Percentiles rank a stretch among this genome's conserved stretches.
phyloP scores from a whole-genome alignment of 2,113 vertebrate genomes.

The Heterotis niloticus region DNA sequence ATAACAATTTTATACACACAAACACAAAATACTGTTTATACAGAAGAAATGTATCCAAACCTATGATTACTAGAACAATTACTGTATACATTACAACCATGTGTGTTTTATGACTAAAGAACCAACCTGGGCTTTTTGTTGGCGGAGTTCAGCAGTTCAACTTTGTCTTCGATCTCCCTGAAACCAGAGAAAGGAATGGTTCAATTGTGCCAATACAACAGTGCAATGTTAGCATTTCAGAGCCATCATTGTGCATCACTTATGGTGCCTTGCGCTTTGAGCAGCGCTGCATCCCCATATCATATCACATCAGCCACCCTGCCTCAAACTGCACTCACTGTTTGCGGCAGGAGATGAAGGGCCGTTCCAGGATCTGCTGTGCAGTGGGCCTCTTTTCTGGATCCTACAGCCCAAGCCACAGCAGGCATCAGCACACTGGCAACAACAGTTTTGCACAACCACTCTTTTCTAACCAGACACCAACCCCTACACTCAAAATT shows the following conservation, averaged over 20 bases:
- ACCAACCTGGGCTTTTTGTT: slow-evolving; percentile 89
- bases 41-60: not conserved
- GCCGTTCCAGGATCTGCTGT: slow-evolving; percentile 79
- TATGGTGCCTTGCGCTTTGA: not conserved
- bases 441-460: not conserved
- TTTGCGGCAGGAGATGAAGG: slow-evolving; percentile 73
- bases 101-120: not conserved
- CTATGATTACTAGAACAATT: too few relatives aligned
- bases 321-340: slow-evolving; percentile 68
- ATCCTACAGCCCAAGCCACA: slow-evolving; percentile 66
- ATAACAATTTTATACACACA: not conserved
- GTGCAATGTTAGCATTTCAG: not conserved
- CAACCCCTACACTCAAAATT: not conserved
- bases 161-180: slow-evolving; percentile 89
- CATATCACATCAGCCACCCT: not conserved
- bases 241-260: too few relatives aligned
- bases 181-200: slow-evolving; percentile 4
- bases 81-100: too few relatives aligned
- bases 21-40: not conserved
- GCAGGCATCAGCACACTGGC: slow-evolving; percentile 10
- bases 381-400: slow-evolving; percentile 88
- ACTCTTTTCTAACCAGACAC: not conserved
- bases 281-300: too few relatives aligned
- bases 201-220: slow-evolving; percentile 52
- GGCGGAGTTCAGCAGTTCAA: slow-evolving; percentile 82